phyloP scores from a whole-genome alignment of 2,113 vertebrate species.

The Trogon surrucura region DNA sequence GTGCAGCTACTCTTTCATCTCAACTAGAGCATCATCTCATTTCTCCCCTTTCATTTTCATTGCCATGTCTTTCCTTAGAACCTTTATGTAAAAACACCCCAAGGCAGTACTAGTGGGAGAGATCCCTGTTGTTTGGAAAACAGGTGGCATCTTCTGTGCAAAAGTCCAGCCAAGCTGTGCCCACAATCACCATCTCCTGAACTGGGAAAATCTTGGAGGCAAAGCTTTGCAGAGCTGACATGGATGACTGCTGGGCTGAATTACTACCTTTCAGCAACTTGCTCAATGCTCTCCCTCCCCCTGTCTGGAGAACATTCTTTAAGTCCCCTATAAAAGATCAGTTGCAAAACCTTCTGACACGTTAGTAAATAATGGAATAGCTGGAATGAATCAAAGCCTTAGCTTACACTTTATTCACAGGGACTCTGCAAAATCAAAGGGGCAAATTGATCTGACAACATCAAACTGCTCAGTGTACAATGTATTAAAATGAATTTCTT shows the following conservation, averaged over 20 bases:
- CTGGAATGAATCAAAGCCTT: slow-evolving; percentile 40
- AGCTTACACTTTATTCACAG: slow-evolving; percentile 12
- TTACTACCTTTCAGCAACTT: neutral
- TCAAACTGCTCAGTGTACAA: neutral
- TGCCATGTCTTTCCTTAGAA: neutral
- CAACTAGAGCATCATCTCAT: neutral
- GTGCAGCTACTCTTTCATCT: neutral
- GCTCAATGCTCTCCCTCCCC: neutral
- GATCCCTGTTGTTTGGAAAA: neutral
- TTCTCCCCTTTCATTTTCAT: neutral
- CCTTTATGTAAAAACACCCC: neutral
- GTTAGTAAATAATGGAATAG: slow-evolving; percentile 20
- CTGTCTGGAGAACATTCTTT: neutral
- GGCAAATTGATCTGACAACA: slow-evolving; percentile 58
- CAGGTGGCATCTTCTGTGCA: neutral
- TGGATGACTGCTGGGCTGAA: neutral
- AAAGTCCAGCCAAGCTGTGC: neutral
- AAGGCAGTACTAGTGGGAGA: neutral
- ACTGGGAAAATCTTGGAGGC: neutral
- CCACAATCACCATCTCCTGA: neutral
- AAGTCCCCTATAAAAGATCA: neutral
- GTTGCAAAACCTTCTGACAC: neutral
- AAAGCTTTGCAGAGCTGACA: neutral
- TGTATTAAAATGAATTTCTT: slow-evolving; percentile 50
- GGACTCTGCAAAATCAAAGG: slow-evolving; percentile 23